Base-by-base conservation (phyloP, 1,140 invertebrate genomes). In the Akabosia matsudoensis region DNA sequence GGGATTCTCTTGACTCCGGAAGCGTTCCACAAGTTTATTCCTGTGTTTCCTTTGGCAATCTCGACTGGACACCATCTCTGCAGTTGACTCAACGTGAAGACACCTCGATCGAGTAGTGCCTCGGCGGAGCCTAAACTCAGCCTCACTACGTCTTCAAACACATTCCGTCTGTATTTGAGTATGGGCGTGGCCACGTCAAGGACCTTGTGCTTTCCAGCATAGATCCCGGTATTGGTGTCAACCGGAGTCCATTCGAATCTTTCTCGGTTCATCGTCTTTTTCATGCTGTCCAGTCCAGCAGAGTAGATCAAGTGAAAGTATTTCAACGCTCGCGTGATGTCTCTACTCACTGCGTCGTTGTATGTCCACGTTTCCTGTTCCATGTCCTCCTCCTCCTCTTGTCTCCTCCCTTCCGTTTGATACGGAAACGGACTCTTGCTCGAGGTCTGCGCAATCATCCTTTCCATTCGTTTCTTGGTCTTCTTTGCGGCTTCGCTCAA, bases 21-120 rank as follows among this genome's bases (percentile, higher is more conserved):
- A 0, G 74, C 73, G 31, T 77, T 76, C 79, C 79, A 80, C 10
- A 77, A 34, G 74, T 78, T 80, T 4, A 80, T n/a, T n/a, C 52
- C 76, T 13, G 26, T 16, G 37, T 80, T 78, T 54, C 79, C 79
- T 73, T 77, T 78, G 1, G 10, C 61, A 64, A 77, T 30, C 79
- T 80, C 79, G 2, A 80, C 79, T 0, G 79, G 79, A 54, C 77
- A 78, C 77, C 75, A 77, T 54, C 77, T 28, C 31, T 56, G 64
- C 26, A 80, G 75, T 34, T 54, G 33, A 34, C 73, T 78, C n/a
- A 78, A 73, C 7, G 78, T 75, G 37, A 75, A 80, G n/a, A 70
- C 78, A 28, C 74, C 61, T 22, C 72, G 51, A n/a, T 70, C 18
- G 16, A 79, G 30, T 1, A 80, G 56, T n/a, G 70, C 70, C 18